Percentiles rank a stretch among this genome's conserved stretches.
Evolutionary conservation across 2,888 invertebrate genomes (phyloP).

Genomic region (Cheilosia urbana): DNA sequence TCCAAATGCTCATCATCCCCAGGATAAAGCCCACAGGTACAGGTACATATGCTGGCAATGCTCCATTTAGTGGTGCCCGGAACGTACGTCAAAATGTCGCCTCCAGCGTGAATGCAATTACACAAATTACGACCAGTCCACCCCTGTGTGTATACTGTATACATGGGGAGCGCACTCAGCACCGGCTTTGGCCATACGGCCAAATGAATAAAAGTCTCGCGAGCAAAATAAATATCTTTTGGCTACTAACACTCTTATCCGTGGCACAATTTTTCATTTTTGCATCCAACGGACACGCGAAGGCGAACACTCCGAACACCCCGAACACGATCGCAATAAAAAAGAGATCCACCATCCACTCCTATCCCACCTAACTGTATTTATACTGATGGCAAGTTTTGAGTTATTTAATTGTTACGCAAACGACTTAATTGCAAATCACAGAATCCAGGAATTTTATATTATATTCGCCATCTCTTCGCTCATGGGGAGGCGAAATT

Average conservation of each 20-base stretch:
- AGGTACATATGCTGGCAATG: background rate
- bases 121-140: conserved; percentile 82
- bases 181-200: background rate
- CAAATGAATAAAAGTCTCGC: conserved; percentile 59
- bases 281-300: conserved; percentile 61
- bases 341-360: conserved; percentile 30
- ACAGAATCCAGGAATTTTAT: conserved; percentile 63
- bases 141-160: conserved; percentile 67
- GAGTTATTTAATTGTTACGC: conserved; percentile 83
- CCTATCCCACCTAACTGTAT: conserved; percentile 63
- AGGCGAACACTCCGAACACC: conserved; percentile 39
- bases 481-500: conserved; percentile 58
- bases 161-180: conserved; percentile 16
- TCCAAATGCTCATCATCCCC: conserved; percentile 49
- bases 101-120: conserved; percentile 82
- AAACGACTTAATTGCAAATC: conserved; percentile 82
- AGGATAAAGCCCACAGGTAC: conserved; percentile 42
- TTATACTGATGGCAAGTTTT: conserved; percentile 39
- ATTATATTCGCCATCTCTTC: background rate
- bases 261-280: conserved; percentile 77
- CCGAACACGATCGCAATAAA: conserved; percentile 54
- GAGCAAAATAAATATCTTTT: conserved; percentile 77
- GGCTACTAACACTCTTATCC: conserved; percentile 74
- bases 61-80: conserved; percentile 76
- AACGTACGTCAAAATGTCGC: conserved; percentile 83